These are phyloP conservation scores for Ramphastos sulfuratus DNA, from an alignment of 2,113 vertebrate genomes.

Conservation along the genomic window DNA sequence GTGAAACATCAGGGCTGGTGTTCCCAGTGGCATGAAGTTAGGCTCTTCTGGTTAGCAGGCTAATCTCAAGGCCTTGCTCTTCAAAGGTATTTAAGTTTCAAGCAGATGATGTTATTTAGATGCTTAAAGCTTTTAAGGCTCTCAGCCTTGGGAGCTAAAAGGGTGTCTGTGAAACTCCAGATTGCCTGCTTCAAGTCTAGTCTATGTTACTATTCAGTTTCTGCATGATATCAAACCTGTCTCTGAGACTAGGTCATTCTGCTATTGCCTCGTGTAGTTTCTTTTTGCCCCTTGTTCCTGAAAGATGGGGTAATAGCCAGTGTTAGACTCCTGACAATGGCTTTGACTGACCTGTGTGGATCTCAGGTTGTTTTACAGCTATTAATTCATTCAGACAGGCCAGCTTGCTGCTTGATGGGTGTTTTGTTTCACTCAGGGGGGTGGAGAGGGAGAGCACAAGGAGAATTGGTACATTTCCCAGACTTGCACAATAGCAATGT, in stretches of 20 bases:
- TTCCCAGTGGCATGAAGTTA: neutral
- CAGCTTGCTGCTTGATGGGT: neutral
- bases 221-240: neutral
- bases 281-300: neutral
- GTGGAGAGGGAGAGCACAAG: neutral
- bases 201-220: neutral
- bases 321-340: neutral
- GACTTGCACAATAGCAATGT: slow-evolving; percentile 3
- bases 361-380: neutral
- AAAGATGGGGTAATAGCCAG: neutral
- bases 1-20: slow-evolving; percentile 27
- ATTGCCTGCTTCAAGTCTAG: neutral
- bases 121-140: neutral
- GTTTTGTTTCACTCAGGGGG: neutral
- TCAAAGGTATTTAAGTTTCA: slow-evolving; percentile 33
- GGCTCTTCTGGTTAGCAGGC: neutral
- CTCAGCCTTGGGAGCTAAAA: neutral
- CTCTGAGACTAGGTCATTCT: neutral
- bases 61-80: slow-evolving; percentile 11
- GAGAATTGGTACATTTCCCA: slow-evolving; percentile 38
- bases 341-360: neutral
- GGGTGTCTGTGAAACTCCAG: neutral
- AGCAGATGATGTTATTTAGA: neutral
- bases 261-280: neutral
- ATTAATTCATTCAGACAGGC: slow-evolving; percentile 3